Conservation (phyloP, 2,113 vertebrate species). For the Osmerus eperlanus region DNA sequence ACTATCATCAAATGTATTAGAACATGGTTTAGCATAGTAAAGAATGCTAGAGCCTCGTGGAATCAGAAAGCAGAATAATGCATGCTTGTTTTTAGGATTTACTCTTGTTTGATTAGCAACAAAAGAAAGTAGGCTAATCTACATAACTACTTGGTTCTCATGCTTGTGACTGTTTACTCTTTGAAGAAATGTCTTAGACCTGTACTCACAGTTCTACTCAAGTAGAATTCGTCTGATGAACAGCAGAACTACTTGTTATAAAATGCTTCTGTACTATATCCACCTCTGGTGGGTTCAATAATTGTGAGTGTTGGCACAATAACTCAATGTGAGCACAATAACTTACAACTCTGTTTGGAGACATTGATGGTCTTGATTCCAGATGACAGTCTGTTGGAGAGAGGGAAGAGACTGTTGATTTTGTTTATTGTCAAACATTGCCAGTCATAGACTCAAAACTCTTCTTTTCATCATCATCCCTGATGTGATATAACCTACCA, state of each 20-base stretch:
- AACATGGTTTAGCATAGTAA: not conserved
- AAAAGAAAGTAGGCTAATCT: too few relatives aligned
- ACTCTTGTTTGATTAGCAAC: too few relatives aligned
- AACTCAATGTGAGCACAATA: not conserved
- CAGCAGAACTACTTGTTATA: too few relatives aligned
- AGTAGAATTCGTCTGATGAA: too few relatives aligned
- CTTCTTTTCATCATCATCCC: not conserved
- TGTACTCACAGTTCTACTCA: too few relatives aligned
- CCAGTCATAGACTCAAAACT: not conserved
- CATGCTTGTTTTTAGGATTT: not conserved
- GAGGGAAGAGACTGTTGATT: not conserved
- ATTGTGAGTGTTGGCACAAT: not conserved
- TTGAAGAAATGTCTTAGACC: too few relatives aligned
- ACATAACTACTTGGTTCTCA: too few relatives aligned
- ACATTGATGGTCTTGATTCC: constrained; percentile 65
- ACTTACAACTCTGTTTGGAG: constrained; percentile 63
- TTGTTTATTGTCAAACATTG: too few relatives aligned
- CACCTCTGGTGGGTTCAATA: not conserved
- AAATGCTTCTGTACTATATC: too few relatives aligned
- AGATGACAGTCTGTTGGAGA: constrained; percentile 45
- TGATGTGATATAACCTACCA: too few relatives aligned
- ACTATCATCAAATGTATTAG: not conserved
- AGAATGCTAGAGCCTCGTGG: not conserved
- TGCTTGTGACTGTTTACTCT: too few relatives aligned
- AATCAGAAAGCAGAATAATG: not conserved